Evolutionary conservation across 2,888 invertebrate genomes (phyloP), one percentile per base, ranked within the genome.

Genomic region (Hyalella azteca): DNA sequence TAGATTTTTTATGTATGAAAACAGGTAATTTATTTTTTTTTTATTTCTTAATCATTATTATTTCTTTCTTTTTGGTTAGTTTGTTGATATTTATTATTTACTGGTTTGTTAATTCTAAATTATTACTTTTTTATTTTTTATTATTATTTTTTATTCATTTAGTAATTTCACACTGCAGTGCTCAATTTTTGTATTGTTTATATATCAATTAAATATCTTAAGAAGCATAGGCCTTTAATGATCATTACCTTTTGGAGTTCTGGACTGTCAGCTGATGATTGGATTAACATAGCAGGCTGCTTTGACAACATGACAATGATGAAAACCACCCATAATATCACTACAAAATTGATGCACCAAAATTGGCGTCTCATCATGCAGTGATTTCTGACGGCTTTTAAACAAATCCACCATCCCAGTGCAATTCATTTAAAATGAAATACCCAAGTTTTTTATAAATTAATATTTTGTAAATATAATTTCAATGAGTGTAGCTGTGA

Each of bases 361-460:
- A 66, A 36, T 15, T 66, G 66, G 39, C 66, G 39, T 19, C 66
- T 66, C 66, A 66, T 66, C 36, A 19, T 66, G 66, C 66, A 36
- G 7, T 36, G 5, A 19, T 36, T 3, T n/a, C n/a, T n/a, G 11
- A n/a, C 4, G 7, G 19, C n/a, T 36, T n/a, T 66, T 36, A 66
- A 1, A 36, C 3, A 36, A 36, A 3, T 66, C 36, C 29, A 66
- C 15, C 66, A 66, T 66, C 36, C 32, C 66, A 29, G 5, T 15
- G 19, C 32, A 36, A 66, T n/a, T 32, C 66, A 66, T 66, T 15
- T 1, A 36, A 66, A n/a, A n/a, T n/a, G n/a, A n/a, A n/a, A n/a
- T n/a, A n/a, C n/a, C n/a, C n/a, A n/a, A n/a, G n/a, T n/a, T n/a
- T n/a, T n/a, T n/a, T n/a, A n/a, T n/a, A n/a, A n/a, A n/a, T n/a